phyloP scores from a whole-genome alignment of 2,113 vertebrate species.

The Chloebia gouldiae region DNA sequence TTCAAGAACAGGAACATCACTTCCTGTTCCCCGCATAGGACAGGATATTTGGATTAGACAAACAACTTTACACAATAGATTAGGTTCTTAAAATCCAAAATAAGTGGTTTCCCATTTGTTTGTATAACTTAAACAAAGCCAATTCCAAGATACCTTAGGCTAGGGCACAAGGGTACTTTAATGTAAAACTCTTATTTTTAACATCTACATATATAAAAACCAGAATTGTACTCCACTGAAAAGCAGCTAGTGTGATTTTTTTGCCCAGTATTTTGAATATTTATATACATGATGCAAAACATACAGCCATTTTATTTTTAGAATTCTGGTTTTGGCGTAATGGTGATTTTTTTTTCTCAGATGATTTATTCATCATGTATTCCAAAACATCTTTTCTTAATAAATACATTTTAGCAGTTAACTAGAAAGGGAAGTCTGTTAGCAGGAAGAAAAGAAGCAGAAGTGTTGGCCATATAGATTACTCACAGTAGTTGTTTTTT shows the following conservation, averaged over 20 bases:
- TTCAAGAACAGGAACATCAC: background rate
- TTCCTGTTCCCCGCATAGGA: background rate
- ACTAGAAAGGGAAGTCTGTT: background rate
- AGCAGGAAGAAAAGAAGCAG: background rate
- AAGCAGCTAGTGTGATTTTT: background rate
- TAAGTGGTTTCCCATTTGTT: background rate
- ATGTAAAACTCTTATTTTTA: background rate
- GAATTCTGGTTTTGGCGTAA: background rate
- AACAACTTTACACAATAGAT: background rate
- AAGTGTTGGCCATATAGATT: background rate
- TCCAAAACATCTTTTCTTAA: background rate
- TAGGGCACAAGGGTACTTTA: background rate
- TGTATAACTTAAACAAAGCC: background rate
- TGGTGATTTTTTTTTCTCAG: background rate
- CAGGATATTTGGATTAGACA: background rate
- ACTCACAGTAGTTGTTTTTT: background rate
- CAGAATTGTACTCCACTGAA: background rate
- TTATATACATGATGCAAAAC: background rate
- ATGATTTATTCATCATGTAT: background rate
- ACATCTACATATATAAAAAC: background rate
- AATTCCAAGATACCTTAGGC: accelerated
- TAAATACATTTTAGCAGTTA: background rate
- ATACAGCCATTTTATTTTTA: background rate
- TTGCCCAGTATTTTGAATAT: background rate
- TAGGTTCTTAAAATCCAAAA: background rate